Evolutionary conservation across 2,888 invertebrate species (phyloP), one percentile per base, ranked within the genome.

Genomic region (Drosophila anceps): DNA sequence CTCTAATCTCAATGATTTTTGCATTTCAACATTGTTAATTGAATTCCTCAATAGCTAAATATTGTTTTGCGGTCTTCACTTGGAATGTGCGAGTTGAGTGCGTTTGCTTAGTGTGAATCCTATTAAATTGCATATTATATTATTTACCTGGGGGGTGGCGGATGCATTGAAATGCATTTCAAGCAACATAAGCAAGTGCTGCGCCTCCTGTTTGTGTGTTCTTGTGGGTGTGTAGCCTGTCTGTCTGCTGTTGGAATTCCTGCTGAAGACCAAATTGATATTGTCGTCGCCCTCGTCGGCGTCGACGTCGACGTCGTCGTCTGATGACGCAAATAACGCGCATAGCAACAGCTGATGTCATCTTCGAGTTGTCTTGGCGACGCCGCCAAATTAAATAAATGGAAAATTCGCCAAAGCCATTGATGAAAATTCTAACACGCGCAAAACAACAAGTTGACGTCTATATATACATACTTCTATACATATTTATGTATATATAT

Each of bases 341-440:
- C 60, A 59, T 65, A 73, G 68, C 79, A 81, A 81, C 74, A 72
- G 69, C 69, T 81, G 83, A 69, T 69, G 73, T 75, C 82, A 79
- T 76, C 70, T 63, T 24, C 20, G 15, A 46, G 31, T 44, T 50
- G 59, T 61, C 67, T 64, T 69, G 57, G 65, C 58, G 62, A 31
- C 59, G 74, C 39, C 31, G 51, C 39, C 73, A 82, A 88, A 86
- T 88, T 76, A 79, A 89, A 76, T 80, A 76, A 84, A 78, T 74
- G 79, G 73, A 88, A 86, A 86, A 88, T 76, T 81, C 68, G 72
- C 73, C 66, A 84, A 76, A 79, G 77, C 58, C 72, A 64, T 81
- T 71, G 51, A 84, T 84, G 82, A 87, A 80, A 84, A 89, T 84
- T 87, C 88, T 75, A 75, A 44, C 84, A 86, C 70, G 87, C 72